These are phyloP conservation scores for Dromas ardeola DNA, from an alignment of 2,113 vertebrate species.

Conservation along the genomic window DNA sequence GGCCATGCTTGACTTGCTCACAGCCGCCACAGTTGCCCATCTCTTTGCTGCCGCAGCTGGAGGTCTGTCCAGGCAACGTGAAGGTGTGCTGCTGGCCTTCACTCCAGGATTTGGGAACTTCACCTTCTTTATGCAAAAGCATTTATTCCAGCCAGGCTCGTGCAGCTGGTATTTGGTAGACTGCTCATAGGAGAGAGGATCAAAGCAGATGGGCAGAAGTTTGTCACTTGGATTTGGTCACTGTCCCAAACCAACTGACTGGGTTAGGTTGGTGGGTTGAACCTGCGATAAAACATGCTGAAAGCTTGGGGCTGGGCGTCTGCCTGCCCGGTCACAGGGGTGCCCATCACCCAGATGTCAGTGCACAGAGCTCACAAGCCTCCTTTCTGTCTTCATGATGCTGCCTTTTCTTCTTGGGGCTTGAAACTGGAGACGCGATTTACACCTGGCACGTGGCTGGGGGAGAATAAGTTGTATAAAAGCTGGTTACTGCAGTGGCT, in stretches of 20 bases:
- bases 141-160: not conserved
- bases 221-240: not conserved
- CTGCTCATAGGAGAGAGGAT: not conserved
- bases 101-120: accelerated
- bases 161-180: not conserved
- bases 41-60: not conserved
- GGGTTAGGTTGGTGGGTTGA: not conserved
- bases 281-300: not conserved
- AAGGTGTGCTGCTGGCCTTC: not conserved
- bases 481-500: not conserved
- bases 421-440: not conserved
- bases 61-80: accelerated
- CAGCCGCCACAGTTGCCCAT: not conserved
- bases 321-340: not conserved
- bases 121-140: not conserved
- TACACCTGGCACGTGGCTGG: not conserved
- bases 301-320: not conserved
- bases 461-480: not conserved
- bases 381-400: not conserved
- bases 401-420: not conserved
- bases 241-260: not conserved
- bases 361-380: not conserved
- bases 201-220: not conserved
- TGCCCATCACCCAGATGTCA: not conserved
- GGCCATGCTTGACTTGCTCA: not conserved